phyloP scores from a whole-genome alignment of 1,140 invertebrate genomes.

The Druon quercuslanigerum region DNA sequence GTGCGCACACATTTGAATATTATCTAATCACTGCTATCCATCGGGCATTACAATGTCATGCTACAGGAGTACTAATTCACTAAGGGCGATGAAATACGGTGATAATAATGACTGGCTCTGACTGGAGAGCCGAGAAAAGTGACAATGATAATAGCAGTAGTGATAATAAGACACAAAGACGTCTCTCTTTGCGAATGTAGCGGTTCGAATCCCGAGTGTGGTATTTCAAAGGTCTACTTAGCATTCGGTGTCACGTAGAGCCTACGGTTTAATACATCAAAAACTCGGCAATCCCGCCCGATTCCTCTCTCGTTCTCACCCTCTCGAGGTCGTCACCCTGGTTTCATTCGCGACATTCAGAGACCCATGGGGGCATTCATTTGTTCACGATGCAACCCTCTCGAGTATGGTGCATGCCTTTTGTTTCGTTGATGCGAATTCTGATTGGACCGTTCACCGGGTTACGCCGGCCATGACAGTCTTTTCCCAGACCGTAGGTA shows the following conservation, averaged over 20 bases:
- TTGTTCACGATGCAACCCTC: slow-evolving; percentile 69
- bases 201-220: slow-evolving; percentile 56
- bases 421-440: slow-evolving; percentile 66
- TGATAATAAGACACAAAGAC: slow-evolving; percentile 13
- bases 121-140: slow-evolving; percentile 38
- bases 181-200: slow-evolving; percentile 23
- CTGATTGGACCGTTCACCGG: slow-evolving; percentile 72
- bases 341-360: slow-evolving; percentile 45
- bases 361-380: slow-evolving; percentile 64
- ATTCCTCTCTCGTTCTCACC: slow-evolving; percentile 40
- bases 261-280: slow-evolving; percentile 75
- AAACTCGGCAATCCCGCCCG: slow-evolving; percentile 64
- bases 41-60: slow-evolving; percentile 42
- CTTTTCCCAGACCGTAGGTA: slow-evolving; percentile 67
- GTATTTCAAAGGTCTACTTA: slow-evolving; percentile 72
- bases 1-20: slow-evolving; percentile 39
- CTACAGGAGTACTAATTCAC: slow-evolving; percentile 53
- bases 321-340: slow-evolving; percentile 44
- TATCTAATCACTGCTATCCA: slow-evolving; percentile 53
- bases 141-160: slow-evolving; percentile 37
- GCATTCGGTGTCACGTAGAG: slow-evolving; percentile 76
- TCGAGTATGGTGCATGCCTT: slow-evolving; percentile 65
- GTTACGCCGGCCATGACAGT: slow-evolving; percentile 71
- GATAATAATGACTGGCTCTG: slow-evolving; percentile 35
- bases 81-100: slow-evolving; percentile 34